Evolutionary conservation across 2,797 vertebrate genomes (phyloP).

Genomic region (Columba guinea): DNA sequence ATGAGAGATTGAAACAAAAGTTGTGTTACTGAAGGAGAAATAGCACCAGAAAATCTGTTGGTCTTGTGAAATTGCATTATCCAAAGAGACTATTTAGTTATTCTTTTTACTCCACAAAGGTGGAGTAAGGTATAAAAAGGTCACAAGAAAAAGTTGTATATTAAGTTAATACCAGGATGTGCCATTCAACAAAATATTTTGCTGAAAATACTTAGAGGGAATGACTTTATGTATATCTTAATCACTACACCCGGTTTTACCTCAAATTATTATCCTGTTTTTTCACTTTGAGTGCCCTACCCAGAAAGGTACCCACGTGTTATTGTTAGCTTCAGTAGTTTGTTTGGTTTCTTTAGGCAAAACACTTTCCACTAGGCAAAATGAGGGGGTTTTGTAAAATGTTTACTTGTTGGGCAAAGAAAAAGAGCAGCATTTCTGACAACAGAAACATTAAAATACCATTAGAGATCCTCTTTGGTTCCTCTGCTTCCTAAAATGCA

Average conservation of each 20-base stretch:
- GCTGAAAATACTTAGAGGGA: background rate
- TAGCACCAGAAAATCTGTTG: background rate
- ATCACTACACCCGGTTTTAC: background rate
- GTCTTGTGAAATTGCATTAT: background rate
- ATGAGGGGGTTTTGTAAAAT: background rate
- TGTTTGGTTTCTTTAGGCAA: background rate
- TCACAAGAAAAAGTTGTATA: background rate
- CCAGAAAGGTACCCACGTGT: background rate
- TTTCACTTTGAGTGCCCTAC: background rate
- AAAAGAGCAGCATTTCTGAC: background rate
- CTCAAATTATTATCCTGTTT: background rate
- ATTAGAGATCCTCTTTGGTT: background rate
- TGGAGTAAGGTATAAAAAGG: background rate
- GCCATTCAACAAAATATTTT: background rate
- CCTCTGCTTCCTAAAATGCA: background rate
- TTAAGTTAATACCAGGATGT: background rate
- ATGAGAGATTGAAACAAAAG: background rate
- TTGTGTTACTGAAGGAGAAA: background rate
- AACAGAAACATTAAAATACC: background rate
- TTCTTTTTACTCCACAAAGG: background rate
- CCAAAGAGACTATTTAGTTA: background rate
- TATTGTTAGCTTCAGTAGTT: background rate
- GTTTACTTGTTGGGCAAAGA: background rate
- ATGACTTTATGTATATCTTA: background rate
- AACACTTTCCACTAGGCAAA: background rate